These are phyloP conservation scores for Erebia epiphron DNA, from an alignment of 2,888 invertebrate species.

Conservation along the genomic window DNA sequence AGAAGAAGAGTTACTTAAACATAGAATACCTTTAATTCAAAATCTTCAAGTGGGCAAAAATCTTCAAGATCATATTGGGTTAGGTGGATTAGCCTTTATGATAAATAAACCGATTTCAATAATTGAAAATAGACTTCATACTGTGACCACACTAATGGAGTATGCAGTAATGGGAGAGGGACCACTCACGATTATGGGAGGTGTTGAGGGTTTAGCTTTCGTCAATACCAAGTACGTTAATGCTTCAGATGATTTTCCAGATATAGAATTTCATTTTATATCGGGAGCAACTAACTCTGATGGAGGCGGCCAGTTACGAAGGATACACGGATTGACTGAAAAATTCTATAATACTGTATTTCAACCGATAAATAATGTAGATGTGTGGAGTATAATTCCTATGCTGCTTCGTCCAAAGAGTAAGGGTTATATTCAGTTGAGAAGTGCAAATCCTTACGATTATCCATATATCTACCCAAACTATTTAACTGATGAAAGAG, in stretches of 20 bases:
- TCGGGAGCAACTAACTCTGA: slow-evolving; percentile 94
- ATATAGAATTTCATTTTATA: slow-evolving; percentile 94
- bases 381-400: slow-evolving; percentile 93
- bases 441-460: slow-evolving; percentile 92
- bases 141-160: slow-evolving; percentile 89
- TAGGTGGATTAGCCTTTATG: slow-evolving; percentile 92
- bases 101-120: slow-evolving; percentile 91
- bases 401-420: slow-evolving; percentile 93
- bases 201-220: slow-evolving; percentile 94
- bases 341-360: slow-evolving; percentile 89
- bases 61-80: slow-evolving; percentile 94
- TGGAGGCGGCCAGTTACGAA: slow-evolving; percentile 90
- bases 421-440: slow-evolving; percentile 90
- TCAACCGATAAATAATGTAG: slow-evolving; percentile 88
- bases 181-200: slow-evolving; percentile 93
- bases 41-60: slow-evolving; percentile 93
- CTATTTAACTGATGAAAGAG: slow-evolving; percentile 91
- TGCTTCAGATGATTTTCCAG: slow-evolving; percentile 91
- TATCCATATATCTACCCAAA: slow-evolving; percentile 96
- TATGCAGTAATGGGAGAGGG: slow-evolving; percentile 93
- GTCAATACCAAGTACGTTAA: slow-evolving; percentile 94
- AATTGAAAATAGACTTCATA: slow-evolving; percentile 90
- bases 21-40: slow-evolving; percentile 90
- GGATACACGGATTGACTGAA: slow-evolving; percentile 90
- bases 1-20: slow-evolving; percentile 86